Percentiles rank a stretch among this genome's conserved stretches.
Evolutionary conservation across 2,113 vertebrate species (phyloP).

Genomic region (Entelurus aequoreus): DNA sequence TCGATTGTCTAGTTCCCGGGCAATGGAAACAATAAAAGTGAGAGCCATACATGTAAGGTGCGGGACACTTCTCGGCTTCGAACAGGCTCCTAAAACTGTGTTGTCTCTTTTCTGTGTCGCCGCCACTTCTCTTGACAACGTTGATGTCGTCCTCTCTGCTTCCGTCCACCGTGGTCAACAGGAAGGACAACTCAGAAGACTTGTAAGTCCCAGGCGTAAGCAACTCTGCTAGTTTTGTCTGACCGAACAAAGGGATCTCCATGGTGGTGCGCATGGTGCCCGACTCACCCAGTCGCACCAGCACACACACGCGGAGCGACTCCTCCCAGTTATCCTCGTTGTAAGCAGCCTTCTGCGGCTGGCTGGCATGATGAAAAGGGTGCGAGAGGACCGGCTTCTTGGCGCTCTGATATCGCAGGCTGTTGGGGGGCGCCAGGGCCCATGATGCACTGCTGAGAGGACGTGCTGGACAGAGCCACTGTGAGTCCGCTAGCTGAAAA

Average conservation of each 20-base stretch:
- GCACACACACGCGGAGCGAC: slow-evolving; percentile 47
- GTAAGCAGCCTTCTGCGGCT: slow-evolving; percentile 18
- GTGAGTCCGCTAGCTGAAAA: slow-evolving; percentile 41
- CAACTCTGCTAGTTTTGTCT: slow-evolving; percentile 34
- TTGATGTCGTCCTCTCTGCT: slow-evolving; percentile 73
- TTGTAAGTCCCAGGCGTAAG: slow-evolving; percentile 15
- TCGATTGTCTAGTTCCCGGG: slow-evolving; percentile 29
- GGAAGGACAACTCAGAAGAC: slow-evolving; percentile 52
- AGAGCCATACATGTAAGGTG: slow-evolving; percentile 62
- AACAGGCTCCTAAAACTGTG: slow-evolving; percentile 77
- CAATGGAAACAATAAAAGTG: slow-evolving; percentile 70
- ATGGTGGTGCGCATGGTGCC: slow-evolving; percentile 45
- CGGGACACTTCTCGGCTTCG: slow-evolving; percentile 70
- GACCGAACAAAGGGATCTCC: slow-evolving; percentile 53
- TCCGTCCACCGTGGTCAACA: slow-evolving; percentile 69
- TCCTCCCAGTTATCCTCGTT: slow-evolving; percentile 60
- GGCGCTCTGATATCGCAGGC: slow-evolving; percentile 53
- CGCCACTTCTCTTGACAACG: slow-evolving; percentile 4
- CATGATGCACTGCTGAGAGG: slow-evolving; percentile 63
- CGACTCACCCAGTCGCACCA: slow-evolving; percentile 38
- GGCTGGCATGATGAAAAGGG: slow-evolving; percentile 43
- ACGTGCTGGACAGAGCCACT: slow-evolving; percentile 32
- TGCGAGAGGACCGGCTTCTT: slow-evolving; percentile 49
- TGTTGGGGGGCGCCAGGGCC: slow-evolving; percentile 62
- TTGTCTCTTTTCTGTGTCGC: slow-evolving; percentile 40